Percentiles rank a stretch among this genome's conserved stretches.
Conservation (phyloP, 2,888 invertebrate genomes). For the Fragum whitleyi region DNA sequence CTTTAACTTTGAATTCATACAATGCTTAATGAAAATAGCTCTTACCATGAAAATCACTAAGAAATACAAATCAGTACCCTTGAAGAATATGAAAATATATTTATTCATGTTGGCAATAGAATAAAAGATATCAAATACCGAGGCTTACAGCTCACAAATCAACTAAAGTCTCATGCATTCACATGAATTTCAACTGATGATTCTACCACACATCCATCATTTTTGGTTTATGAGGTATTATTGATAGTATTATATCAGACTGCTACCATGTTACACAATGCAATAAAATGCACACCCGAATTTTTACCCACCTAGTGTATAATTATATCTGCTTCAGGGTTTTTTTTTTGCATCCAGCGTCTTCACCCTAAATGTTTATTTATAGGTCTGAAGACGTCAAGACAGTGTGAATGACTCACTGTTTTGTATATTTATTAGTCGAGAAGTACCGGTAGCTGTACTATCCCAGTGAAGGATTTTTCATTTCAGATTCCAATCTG, state of each 20-base stretch:
- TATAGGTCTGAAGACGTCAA: slow-evolving; percentile 1
- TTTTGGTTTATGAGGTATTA: background rate
- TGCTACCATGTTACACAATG: background rate
- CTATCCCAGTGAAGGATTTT: too few relatives aligned
- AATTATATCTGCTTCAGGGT: background rate
- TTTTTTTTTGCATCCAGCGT: background rate
- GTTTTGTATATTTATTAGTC: too few relatives aligned
- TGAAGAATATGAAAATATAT: too few relatives aligned
- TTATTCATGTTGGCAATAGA: too few relatives aligned
- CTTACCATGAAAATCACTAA: too few relatives aligned
- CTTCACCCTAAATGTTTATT: slow-evolving; percentile 4
- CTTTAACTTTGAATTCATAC: too few relatives aligned
- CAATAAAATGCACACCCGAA: background rate
- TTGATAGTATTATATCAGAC: background rate
- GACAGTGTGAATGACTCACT: background rate
- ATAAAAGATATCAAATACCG: background rate
- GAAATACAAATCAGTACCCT: too few relatives aligned
- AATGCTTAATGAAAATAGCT: too few relatives aligned
- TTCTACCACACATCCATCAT: background rate
- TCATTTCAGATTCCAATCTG: too few relatives aligned
- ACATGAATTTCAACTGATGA: background rate
- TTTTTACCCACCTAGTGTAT: slow-evolving; percentile 4
- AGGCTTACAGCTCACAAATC: background rate
- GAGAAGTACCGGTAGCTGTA: too few relatives aligned
- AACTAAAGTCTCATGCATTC: too few relatives aligned